These are phyloP conservation scores for Corythornis vintsioides DNA, from an alignment of 2,113 vertebrate genomes.

Conservation along the genomic window DNA sequence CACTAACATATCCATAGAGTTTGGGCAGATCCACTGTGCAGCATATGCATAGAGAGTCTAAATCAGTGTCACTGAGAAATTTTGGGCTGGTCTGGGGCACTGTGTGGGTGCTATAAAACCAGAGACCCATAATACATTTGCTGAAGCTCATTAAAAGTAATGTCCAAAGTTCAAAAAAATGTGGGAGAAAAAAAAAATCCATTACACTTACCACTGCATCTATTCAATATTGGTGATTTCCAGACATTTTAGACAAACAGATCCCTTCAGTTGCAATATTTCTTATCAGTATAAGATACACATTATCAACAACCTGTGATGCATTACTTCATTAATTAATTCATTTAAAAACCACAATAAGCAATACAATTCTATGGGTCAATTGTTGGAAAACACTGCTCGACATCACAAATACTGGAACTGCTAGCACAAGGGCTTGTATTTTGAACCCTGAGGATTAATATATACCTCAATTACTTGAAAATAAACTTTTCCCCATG, in stretches of 20 bases:
- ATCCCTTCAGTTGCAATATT: neutral
- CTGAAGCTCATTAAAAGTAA: neutral
- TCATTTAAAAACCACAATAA: neutral
- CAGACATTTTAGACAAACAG: neutral
- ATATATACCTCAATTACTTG: neutral
- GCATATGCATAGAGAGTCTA: neutral
- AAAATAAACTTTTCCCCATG: neutral
- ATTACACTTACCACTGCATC: neutral
- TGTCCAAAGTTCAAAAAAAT: neutral
- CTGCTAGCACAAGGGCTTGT: neutral
- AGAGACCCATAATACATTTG: neutral
- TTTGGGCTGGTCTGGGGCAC: neutral
- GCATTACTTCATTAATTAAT: neutral
- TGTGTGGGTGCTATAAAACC: neutral
- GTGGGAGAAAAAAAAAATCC: neutral
- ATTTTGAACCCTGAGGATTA: neutral
- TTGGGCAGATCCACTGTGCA: neutral
- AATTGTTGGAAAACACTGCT: neutral
- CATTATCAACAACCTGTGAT: neutral
- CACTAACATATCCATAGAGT: neutral
- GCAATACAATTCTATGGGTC: neutral
- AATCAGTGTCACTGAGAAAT: neutral
- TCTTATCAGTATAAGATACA: neutral
- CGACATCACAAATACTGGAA: neutral
- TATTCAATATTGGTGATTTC: neutral